Percentiles rank a stretch among this genome's conserved stretches.
Evolutionary conservation across 2,113 vertebrate genomes (phyloP).

Genomic region (Dolichotis patagonum): DNA sequence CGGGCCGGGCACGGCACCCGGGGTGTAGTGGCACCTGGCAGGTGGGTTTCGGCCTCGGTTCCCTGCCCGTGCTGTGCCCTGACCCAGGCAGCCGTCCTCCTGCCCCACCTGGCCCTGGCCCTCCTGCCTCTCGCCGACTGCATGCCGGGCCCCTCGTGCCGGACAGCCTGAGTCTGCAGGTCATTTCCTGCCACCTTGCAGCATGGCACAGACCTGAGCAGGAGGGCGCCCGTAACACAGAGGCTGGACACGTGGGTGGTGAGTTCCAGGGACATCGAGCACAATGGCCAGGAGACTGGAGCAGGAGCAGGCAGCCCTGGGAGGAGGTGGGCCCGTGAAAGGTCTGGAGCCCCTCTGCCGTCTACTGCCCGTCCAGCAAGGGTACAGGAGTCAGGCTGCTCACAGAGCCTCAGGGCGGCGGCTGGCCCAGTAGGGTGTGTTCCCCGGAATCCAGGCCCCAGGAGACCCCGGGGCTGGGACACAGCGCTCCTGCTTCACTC

Average conservation of each 20-base stretch:
- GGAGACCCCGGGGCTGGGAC: neutral
- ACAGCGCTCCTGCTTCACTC: neutral
- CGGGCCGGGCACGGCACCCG: accelerated
- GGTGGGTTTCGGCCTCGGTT: accelerated
- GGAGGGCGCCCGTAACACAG: accelerated
- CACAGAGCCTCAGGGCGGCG: neutral
- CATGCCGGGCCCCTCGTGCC: neutral
- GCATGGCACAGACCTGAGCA: neutral
- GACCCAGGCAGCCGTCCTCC: neutral
- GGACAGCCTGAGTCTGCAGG: neutral
- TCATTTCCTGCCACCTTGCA: neutral
- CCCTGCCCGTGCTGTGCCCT: neutral
- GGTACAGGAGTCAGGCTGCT: neutral
- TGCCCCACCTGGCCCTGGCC: neutral
- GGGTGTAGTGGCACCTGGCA: accelerated
- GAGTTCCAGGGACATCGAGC: no score
- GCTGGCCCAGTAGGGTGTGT: neutral
- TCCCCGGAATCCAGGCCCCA: no score
- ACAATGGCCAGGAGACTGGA: no score
- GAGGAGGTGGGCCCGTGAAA: no score
- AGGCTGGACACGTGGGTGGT: accelerated
- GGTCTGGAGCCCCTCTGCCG: neutral
- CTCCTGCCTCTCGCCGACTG: accelerated
- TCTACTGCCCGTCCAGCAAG: neutral
- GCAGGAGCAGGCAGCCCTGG: neutral